Evolutionary conservation across 2,888 invertebrate species (phyloP), one percentile per base, ranked within the genome.

Genomic region (Kuschelorhynchus macadamiae): DNA sequence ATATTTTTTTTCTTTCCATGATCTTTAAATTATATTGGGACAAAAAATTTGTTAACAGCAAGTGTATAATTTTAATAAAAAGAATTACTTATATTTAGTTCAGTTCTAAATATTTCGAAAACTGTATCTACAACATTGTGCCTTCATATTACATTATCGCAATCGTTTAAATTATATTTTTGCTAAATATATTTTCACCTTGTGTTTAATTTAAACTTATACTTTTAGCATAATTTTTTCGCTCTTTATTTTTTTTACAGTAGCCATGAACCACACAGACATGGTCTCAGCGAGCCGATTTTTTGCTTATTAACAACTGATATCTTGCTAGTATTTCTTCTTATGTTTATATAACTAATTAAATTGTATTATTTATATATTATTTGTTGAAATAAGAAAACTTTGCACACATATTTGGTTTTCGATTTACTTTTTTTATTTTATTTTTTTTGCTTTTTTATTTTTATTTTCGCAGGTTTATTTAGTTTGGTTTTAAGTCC

Each of bases 391-490:
- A 25, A 25, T 25, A 25, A 25, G 25, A 25, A 25, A 25, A 25
- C 7, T 7, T 5, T 25, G 3, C 25, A 7, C 25, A 25, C 7
- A 7, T 5, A 16, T 65, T 66, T 70, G 32, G 50, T 69, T 55
- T 67, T 64, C 25, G 55, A 60, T 70, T 67, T 72, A 50, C 59
- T 66, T 72, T 66, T 70, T 71, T 55, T 67, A 73, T 72, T 67
- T 56, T 67, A 67, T 67, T 74, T 71, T 72, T 69, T 72, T 74
- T 72, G 74, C 70, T 70, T 70, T 71, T 63, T 74, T 73, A 70
- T 67, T 72, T 74, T 76, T 74, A 67, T 74, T 76, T 75, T 73
- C 74, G 73, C 75, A 75, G 74, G 74, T 75, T 17, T 62, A 33
- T 68, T 73, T 74, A 70, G 68, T 74, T 74, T 71, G 68, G 62